phyloP scores from a whole-genome alignment of 2,888 invertebrate species.

The Diachrysia chrysitis region DNA sequence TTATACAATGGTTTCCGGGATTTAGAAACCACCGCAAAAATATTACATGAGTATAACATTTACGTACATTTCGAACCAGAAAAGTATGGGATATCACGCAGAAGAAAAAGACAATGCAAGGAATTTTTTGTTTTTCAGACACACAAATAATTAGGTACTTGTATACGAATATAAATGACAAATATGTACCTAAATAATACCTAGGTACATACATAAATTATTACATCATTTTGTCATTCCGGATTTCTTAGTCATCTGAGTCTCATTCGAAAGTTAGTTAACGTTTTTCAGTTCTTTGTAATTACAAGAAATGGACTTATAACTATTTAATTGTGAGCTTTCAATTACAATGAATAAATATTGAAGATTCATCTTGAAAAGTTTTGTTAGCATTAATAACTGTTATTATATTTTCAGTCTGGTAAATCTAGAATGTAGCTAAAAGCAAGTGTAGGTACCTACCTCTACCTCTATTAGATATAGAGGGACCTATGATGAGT shows the following conservation, averaged over 20 bases:
- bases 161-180: too few relatives aligned
- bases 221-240: too few relatives aligned
- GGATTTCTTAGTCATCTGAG: too few relatives aligned
- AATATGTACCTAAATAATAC: too few relatives aligned
- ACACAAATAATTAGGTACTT: neutral
- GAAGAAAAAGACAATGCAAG: neutral
- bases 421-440: neutral
- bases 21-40: constrained; percentile 2
- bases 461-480: too few relatives aligned
- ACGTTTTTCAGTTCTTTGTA: neutral
- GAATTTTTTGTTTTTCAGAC: neutral
- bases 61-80: neutral
- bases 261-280: neutral
- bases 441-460: neutral
- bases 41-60: neutral
- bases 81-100: neutral
- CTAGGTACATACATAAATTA: too few relatives aligned
- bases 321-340: neutral
- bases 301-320: neutral
- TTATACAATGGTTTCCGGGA: constrained; percentile 21
- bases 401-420: neutral
- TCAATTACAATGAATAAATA: neutral
- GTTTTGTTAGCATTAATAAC: neutral
- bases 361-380: neutral
- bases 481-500: too few relatives aligned